These are phyloP conservation scores for Macroglossus sobrinus DNA, from an alignment of 2,113 vertebrate species.

Conservation along the genomic window DNA sequence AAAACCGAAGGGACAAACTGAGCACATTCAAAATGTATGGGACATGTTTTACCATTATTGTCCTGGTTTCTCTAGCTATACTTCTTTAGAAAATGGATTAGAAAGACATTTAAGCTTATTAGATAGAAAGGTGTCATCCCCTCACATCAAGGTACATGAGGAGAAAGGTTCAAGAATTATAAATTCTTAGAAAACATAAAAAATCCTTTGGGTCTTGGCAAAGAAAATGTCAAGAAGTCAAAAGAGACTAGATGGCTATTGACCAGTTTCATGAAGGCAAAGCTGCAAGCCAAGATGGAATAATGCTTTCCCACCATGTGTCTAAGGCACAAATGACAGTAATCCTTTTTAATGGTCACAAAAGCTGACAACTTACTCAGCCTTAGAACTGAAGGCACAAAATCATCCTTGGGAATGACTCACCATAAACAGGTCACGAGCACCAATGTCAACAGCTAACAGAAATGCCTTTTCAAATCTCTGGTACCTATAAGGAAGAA, in stretches of 20 bases:
- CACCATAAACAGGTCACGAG: slow-evolving; percentile 97
- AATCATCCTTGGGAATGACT: slow-evolving; percentile 78
- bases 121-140: slow-evolving; percentile 81
- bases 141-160: slow-evolving; percentile 54
- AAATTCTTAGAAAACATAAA: slow-evolving; percentile 76
- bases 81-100: slow-evolving; percentile 86
- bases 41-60: slow-evolving; percentile 84
- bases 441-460: slow-evolving; percentile 93
- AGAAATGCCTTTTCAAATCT: slow-evolving; percentile 98
- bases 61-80: slow-evolving; percentile 82
- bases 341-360: slow-evolving; percentile 68
- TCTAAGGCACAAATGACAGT: slow-evolving; percentile 58
- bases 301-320: slow-evolving; percentile 42
- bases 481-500: slow-evolving; percentile 86
- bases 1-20: slow-evolving; percentile 80
- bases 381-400: slow-evolving; percentile 48
- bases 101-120: slow-evolving; percentile 85
- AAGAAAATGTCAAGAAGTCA: slow-evolving; percentile 72
- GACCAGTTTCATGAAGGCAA: slow-evolving; percentile 63
- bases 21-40: slow-evolving; percentile 84
- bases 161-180: slow-evolving; percentile 75
- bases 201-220: slow-evolving; percentile 29
- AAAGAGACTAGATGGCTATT: slow-evolving; percentile 58
- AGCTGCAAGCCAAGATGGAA: slow-evolving; percentile 62
- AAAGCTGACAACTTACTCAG: slow-evolving; percentile 74